phyloP scores from a whole-genome alignment of 2,888 invertebrate genomes.

The Diadromus collaris region DNA sequence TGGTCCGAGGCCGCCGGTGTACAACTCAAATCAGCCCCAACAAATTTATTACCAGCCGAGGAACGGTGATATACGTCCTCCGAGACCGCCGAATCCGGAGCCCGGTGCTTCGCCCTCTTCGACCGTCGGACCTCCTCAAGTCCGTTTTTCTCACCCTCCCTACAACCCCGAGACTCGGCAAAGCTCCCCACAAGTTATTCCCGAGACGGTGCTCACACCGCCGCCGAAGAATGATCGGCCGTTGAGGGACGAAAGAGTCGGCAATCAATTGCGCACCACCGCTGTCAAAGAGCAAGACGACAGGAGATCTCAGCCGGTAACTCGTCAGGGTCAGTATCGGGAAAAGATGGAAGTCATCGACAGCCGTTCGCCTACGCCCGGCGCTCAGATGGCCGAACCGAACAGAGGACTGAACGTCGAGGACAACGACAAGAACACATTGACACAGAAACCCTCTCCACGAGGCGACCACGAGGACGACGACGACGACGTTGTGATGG shows the following conservation, averaged over 20 bases:
- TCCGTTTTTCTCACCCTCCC: slow-evolving; percentile 21
- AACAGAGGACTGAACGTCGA: slow-evolving; percentile 13
- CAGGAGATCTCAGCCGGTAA: slow-evolving; percentile 47
- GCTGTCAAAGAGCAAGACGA: slow-evolving; percentile 52
- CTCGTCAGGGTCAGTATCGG: slow-evolving; percentile 62
- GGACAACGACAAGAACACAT: slow-evolving; percentile 19
- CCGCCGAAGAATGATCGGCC: slow-evolving; percentile 46
- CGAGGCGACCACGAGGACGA: slow-evolving; percentile 62
- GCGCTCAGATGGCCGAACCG: slow-evolving; percentile 8
- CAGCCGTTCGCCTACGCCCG: slow-evolving; percentile 50
- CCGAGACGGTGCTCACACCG: slow-evolving; percentile 49
- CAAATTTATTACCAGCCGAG: slow-evolving; percentile 45
- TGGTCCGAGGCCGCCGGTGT: slow-evolving; percentile 47
- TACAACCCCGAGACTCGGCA: slow-evolving; percentile 44
- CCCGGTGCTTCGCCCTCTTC: background rate
- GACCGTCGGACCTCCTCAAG: slow-evolving; percentile 18
- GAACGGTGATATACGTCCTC: slow-evolving; percentile 54
- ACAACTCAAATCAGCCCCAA: slow-evolving; percentile 45
- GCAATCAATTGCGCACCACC: slow-evolving; percentile 19
- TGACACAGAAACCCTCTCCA: slow-evolving; percentile 40
- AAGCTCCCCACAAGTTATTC: slow-evolving; percentile 31
- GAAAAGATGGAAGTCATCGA: slow-evolving; percentile 70
- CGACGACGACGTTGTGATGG: slow-evolving; percentile 71
- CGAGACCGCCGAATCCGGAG: slow-evolving; percentile 47
- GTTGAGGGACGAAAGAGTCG: slow-evolving; percentile 32